phyloP scores from a whole-genome alignment of 2,888 invertebrate species.

The Ametastegia equiseti region DNA sequence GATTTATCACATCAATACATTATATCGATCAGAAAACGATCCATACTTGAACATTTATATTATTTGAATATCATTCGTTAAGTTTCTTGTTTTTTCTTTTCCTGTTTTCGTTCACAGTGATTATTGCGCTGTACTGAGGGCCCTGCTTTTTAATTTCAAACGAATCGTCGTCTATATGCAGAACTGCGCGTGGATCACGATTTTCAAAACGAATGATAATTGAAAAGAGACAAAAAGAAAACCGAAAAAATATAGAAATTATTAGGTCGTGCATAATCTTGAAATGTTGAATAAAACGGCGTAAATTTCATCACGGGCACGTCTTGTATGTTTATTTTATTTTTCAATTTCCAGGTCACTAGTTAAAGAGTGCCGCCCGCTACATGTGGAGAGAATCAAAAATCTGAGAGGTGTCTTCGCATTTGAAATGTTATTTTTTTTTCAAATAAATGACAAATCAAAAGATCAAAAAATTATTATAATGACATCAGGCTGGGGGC shows the following conservation, averaged over 20 bases:
- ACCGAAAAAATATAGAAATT: neutral
- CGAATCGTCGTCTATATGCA: too few relatives aligned
- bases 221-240: too few relatives aligned
- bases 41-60: too few relatives aligned
- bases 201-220: too few relatives aligned
- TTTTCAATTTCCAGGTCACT: constrained; percentile 39
- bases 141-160: too few relatives aligned
- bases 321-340: neutral
- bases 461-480: neutral
- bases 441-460: neutral
- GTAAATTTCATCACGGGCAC: neutral
- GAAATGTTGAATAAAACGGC: neutral
- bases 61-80: neutral
- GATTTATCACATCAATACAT: neutral
- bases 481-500: constrained; percentile 49
- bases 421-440: constrained; percentile 10
- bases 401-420: constrained; percentile 41
- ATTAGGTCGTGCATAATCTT: neutral
- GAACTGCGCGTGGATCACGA: too few relatives aligned
- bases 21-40: too few relatives aligned
- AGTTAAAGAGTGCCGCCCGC: constrained; percentile 17
- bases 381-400: constrained; percentile 20
- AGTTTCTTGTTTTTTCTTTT: neutral
- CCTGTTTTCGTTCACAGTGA: too few relatives aligned
- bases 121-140: too few relatives aligned